These are phyloP conservation scores for Pentalonia nigronervosa DNA, from an alignment of 1,140 invertebrate genomes.

Conservation along the genomic window DNA sequence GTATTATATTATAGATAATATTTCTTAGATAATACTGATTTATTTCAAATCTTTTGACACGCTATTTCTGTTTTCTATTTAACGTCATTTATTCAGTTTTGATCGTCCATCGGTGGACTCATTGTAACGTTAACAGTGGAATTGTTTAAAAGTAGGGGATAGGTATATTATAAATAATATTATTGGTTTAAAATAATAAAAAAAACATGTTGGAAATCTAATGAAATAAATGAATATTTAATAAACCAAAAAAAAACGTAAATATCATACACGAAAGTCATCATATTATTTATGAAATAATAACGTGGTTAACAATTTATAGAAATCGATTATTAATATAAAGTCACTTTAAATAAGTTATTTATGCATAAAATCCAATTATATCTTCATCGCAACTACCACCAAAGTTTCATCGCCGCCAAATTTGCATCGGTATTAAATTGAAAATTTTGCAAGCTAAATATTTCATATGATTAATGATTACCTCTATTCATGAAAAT, in stretches of 20 bases:
- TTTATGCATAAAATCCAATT: background rate
- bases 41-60: background rate
- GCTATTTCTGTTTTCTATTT: background rate
- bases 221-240: background rate
- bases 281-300: background rate
- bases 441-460: background rate
- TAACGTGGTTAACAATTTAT: background rate
- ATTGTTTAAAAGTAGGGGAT: no score
- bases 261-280: background rate
- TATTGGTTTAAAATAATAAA: background rate
- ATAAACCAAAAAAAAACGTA: background rate
- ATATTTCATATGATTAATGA: background rate
- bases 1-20: no score
- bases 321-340: background rate
- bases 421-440: background rate
- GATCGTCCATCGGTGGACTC: no score
- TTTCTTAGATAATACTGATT: no score
- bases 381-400: background rate
- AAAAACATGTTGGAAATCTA: background rate
- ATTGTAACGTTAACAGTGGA: no score
- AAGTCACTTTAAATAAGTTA: background rate
- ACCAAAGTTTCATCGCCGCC: background rate
- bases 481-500: background rate
- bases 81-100: no score
- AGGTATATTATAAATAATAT: background rate